Evolutionary conservation across 1,140 invertebrate species (phyloP).

Genomic region (Zaprionus tsacasi): DNA sequence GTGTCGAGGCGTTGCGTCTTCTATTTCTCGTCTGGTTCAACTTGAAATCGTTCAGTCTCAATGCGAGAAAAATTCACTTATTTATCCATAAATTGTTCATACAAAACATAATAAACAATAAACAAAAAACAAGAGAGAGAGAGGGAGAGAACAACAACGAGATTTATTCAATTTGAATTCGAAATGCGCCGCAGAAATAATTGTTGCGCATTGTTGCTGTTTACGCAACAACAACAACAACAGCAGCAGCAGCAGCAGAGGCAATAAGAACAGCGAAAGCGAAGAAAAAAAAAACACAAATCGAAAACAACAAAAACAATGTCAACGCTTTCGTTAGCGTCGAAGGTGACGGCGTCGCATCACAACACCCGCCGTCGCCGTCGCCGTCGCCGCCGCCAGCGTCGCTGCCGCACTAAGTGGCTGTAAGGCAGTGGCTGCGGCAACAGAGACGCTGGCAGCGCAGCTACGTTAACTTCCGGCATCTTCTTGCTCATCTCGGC

Average conservation of each 20-base stretch:
- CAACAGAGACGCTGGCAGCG: constrained; percentile 9
- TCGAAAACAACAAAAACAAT: constrained; percentile 55
- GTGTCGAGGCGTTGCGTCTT: background rate
- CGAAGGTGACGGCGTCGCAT: constrained; percentile 10
- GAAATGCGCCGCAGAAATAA: constrained; percentile 53
- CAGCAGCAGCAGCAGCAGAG: constrained; percentile 9
- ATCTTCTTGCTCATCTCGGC: constrained; percentile 43
- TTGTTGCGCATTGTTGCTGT: constrained; percentile 42
- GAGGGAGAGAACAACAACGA: background rate
- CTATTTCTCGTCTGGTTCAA: background rate
- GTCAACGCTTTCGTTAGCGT: constrained; percentile 48
- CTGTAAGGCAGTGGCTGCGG: constrained; percentile 27
- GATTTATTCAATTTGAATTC: constrained; percentile 47
- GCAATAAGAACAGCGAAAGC: constrained; percentile 46
- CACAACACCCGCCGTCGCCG: background rate
- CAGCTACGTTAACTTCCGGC: constrained; percentile 46
- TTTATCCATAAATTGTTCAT: constrained; percentile 50
- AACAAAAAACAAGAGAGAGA: constrained; percentile 27
- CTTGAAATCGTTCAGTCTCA: constrained; percentile 48
- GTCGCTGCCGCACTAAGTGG: constrained; percentile 2
- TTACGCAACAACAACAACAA: constrained; percentile 34
- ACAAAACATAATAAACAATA: constrained; percentile 23
- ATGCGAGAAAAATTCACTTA: constrained; percentile 68
- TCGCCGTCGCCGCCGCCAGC: constrained; percentile 27
- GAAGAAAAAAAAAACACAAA: constrained; percentile 10